These are phyloP conservation scores for Phrixothrix hirtus DNA, from an alignment of 2,888 invertebrate genomes.

Conservation along the genomic window DNA sequence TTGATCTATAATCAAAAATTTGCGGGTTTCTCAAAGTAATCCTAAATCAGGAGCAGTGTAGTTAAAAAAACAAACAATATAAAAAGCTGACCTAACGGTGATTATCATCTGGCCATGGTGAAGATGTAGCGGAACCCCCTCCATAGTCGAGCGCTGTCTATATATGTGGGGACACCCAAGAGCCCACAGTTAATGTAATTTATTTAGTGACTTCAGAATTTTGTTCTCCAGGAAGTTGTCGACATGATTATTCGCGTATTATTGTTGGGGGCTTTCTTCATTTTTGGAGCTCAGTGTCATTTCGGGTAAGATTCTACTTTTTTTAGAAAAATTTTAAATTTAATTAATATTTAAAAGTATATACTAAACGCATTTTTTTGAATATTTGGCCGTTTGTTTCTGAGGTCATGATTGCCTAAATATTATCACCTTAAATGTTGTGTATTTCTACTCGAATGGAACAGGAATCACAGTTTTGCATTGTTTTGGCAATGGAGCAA, in stretches of 20 bases:
- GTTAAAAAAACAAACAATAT: slow-evolving; percentile 36
- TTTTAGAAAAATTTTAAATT: too few relatives aligned
- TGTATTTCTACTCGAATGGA: too few relatives aligned
- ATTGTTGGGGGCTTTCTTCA: slow-evolving; percentile 33
- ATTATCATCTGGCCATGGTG: slow-evolving; percentile 39
- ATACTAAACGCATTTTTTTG: too few relatives aligned
- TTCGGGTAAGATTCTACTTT: slow-evolving; percentile 42
- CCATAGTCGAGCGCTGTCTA: slow-evolving; percentile 39
- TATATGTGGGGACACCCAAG: slow-evolving; percentile 36
- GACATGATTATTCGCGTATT: slow-evolving; percentile 39
- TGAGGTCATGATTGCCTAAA: too few relatives aligned
- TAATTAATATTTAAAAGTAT: too few relatives aligned
- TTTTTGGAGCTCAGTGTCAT: slow-evolving; percentile 37
- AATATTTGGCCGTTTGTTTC: too few relatives aligned
- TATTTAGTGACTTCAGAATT: slow-evolving; percentile 5
- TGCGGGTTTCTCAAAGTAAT: too few relatives aligned
- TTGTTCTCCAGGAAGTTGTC: too few relatives aligned
- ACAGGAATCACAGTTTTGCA: too few relatives aligned
- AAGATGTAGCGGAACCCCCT: slow-evolving; percentile 32
- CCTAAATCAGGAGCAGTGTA: too few relatives aligned
- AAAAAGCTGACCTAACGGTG: slow-evolving; percentile 44
- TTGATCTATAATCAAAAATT: slow-evolving; percentile 8
- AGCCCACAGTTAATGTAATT: slow-evolving; percentile 17
- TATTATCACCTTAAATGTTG: too few relatives aligned
- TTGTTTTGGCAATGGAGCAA: too few relatives aligned